Evolutionary conservation across 2,797 vertebrate species (phyloP), one percentile per base, ranked within the genome.

Genomic region (Xenops minutus): DNA sequence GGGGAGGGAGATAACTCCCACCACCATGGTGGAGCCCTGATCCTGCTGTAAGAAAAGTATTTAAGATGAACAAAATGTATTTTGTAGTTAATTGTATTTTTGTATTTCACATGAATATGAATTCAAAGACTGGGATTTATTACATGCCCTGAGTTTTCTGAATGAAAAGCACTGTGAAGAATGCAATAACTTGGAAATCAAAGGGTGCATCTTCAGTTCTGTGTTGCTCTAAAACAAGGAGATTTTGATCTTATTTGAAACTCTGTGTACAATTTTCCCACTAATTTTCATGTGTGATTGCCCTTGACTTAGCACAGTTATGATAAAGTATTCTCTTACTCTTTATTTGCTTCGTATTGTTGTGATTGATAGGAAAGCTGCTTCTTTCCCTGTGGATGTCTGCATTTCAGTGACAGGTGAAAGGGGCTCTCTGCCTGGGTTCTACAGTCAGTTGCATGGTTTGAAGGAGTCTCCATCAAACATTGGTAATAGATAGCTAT

Each of bases 191-290:
- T 55, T 79, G 21, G 41, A 58, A 75, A 64, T 68, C 63, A 62
- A 51, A 78, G 39, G 36, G 37, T 58, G 7, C 17, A 16, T 34
- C 39, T 55, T 87, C 49, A 75, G 8, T n/a, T 74, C 49, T 39
- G 2, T 26, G 10, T 49, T 72, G 26, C 16, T 81, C 37, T 61
- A 36, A 71, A 93, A 7, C 19, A 54, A 12, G 12, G 23, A 77
- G 29, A 6, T 49, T 86, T 92, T 77, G 21, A 15, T 69, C 55
- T 51, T 44, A 49, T 30, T 80, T 69, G 46, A 22, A 73, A 49
- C 34, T 30, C 22, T 27, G 14, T 0, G 0, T 54, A 13, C 12
- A n/a, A 2, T 76, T 82, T 85, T 56, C 18, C 37, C 22, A 12
- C 4, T 81, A 51, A 68, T 61, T 56, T 51, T 37, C 66, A 27